These are phyloP conservation scores for Ylistrum balloti DNA, from an alignment of 1,140 invertebrate species.

Conservation along the genomic window DNA sequence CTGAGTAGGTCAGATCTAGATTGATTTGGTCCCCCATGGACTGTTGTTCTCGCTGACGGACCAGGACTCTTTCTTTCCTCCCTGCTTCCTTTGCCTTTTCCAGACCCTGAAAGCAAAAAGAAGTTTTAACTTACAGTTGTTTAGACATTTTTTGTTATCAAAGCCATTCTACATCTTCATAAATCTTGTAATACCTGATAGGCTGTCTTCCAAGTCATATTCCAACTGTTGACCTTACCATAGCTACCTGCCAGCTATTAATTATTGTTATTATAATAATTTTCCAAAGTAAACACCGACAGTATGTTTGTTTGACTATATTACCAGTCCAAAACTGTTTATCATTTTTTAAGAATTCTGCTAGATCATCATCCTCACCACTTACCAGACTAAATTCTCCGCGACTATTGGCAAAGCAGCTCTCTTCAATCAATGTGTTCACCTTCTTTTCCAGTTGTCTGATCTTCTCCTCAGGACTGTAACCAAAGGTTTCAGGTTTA, in stretches of 20 bases:
- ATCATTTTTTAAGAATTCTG: no score
- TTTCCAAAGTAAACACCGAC: no score
- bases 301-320: no score
- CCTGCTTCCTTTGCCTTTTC: constrained; percentile 98
- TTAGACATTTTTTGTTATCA: no score
- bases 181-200: no score
- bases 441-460: constrained; percentile 91
- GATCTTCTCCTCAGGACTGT: constrained; percentile 92
- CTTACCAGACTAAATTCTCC: constrained; percentile 85
- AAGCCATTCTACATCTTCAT: no score
- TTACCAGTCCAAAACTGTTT: no score
- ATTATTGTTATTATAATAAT: no score
- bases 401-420: constrained; percentile 87
- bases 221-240: no score
- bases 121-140: no score
- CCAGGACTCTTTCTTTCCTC: constrained; percentile 93
- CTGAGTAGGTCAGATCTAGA: constrained; percentile 96
- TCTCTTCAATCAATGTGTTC: constrained; percentile 92
- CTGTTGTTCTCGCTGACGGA: constrained; percentile 94
- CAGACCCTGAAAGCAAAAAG: constrained; percentile 84
- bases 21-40: constrained; percentile 94
- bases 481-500: constrained; percentile 64
- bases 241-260: no score
- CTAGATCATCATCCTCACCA: not conserved
- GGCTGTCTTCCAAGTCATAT: no score